A percentile compares a stretch with the other conserved stretches of the same genome.
Conservation (phyloP, 2,888 invertebrate species). For the Tanaodytes sp. region DNA sequence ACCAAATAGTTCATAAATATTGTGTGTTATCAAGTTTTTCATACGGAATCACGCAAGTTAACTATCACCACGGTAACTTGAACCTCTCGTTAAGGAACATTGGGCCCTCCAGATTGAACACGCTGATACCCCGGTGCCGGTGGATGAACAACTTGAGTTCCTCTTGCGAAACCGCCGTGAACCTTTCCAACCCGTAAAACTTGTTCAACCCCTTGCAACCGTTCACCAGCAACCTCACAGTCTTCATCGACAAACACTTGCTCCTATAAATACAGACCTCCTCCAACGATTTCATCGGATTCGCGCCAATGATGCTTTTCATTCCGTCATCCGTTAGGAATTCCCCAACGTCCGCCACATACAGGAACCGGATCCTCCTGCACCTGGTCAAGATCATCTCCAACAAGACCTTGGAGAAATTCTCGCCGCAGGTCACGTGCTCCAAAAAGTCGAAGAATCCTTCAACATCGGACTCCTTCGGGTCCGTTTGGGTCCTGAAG, state of each 20-base stretch:
- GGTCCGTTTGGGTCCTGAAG: background rate
- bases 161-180: background rate
- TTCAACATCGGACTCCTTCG: background rate
- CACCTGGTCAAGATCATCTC: constrained; percentile 8
- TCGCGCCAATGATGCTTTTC: background rate
- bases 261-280: constrained; percentile 29
- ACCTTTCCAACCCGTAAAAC: constrained; percentile 22
- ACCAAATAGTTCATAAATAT: too few relatives aligned
- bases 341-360: constrained; percentile 10
- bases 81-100: constrained; percentile 23
- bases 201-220: constrained; percentile 12
- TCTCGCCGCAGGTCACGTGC: constrained; percentile 25
- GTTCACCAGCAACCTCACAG: constrained; percentile 2
- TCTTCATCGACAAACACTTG: constrained; percentile 15
- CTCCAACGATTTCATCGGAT: constrained; percentile 15
- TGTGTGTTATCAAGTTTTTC: too few relatives aligned
- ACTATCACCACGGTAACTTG: constrained; percentile 26
- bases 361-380: background rate
- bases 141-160: constrained; percentile 20
- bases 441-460: constrained; percentile 6
- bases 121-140: background rate
- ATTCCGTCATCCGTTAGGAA: constrained; percentile 11
- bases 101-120: constrained; percentile 13
- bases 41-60: too few relatives aligned
- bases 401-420: constrained; percentile 6